phyloP scores from a whole-genome alignment of 92 coral and sea anemone species.

The Diadumene lineata region DNA sequence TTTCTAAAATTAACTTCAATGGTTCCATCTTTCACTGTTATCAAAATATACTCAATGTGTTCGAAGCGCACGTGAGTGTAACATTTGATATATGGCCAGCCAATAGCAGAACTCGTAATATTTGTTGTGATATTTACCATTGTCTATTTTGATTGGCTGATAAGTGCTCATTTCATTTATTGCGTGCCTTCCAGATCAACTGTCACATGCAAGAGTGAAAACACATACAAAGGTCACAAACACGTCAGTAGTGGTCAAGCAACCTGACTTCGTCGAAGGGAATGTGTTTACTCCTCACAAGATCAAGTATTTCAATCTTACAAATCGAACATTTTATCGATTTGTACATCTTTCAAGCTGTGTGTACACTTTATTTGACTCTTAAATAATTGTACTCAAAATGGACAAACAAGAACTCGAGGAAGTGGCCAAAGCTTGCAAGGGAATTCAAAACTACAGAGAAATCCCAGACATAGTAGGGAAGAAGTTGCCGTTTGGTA shows the following conservation, averaged over 20 bases:
- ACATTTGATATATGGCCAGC: neutral
- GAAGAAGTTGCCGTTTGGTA: constrained; percentile 57
- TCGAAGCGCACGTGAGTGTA: neutral
- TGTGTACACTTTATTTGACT: neutral
- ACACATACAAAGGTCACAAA: neutral
- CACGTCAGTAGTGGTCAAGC: constrained; percentile 21
- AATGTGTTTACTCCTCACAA: neutral
- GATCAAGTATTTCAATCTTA: neutral
- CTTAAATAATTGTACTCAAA: neutral
- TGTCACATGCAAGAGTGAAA: neutral
- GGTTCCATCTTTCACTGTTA: constrained; percentile 26
- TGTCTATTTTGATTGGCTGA: constrained; percentile 3
- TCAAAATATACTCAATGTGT: neutral
- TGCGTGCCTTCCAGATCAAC: too few relatives aligned
- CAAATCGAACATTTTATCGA: too few relatives aligned
- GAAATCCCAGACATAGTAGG: constrained; percentile 21
- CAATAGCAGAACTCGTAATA: constrained; percentile 19
- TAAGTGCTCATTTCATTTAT: neutral
- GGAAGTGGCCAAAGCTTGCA: constrained; percentile 2
- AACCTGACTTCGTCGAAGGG: constrained; percentile 5
- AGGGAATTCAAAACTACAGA: constrained; percentile 13
- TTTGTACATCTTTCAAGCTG: neutral
- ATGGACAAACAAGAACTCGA: constrained; percentile 23
- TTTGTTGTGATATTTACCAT: neutral
- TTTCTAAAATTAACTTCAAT: constrained; percentile 11